Percentiles rank a stretch among this genome's conserved stretches.
Conservation (phyloP, 2,888 invertebrate species). For the Cryptus viduatorius region DNA sequence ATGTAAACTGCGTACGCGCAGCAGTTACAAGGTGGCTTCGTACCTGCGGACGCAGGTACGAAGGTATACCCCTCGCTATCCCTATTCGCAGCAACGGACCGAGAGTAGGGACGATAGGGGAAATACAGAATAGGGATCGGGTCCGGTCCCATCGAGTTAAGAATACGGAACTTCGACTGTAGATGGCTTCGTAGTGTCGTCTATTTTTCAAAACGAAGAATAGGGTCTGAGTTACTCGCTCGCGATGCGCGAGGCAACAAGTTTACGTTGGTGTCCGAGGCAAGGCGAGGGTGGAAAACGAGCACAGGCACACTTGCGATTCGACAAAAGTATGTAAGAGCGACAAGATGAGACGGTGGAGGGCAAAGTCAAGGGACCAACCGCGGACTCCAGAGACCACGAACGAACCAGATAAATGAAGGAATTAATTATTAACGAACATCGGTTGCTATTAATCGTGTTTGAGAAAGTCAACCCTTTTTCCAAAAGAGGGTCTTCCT, state of each 20-base stretch:
- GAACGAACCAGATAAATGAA: slow-evolving; percentile 77
- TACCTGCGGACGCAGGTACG: no score
- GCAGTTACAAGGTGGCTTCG: no score
- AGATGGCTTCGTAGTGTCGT: background rate
- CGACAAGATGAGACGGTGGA: slow-evolving; percentile 52
- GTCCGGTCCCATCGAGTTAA: no score
- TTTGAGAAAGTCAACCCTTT: slow-evolving; percentile 77
- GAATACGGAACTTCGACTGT: no score
- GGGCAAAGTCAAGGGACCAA: slow-evolving; percentile 47
- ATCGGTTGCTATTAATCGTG: slow-evolving; percentile 80
- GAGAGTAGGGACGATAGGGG: no score
- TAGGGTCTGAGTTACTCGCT: background rate
- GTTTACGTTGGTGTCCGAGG: slow-evolving; percentile 56
- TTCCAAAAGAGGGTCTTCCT: slow-evolving; percentile 60
- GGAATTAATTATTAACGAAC: slow-evolving; percentile 80
- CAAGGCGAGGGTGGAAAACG: no score
- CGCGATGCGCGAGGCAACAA: slow-evolving; percentile 73
- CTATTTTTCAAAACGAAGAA: background rate
- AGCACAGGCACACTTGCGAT: slow-evolving; percentile 44
- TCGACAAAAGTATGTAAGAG: slow-evolving; percentile 44
- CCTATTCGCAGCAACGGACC: no score
- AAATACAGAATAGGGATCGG: no score
- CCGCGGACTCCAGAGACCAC: slow-evolving; percentile 44
- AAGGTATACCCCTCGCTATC: no score
- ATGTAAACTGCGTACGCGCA: no score